These are phyloP conservation scores for Drosophila meridionalis DNA, from an alignment of 2,888 invertebrate species.

Conservation along the genomic window DNA sequence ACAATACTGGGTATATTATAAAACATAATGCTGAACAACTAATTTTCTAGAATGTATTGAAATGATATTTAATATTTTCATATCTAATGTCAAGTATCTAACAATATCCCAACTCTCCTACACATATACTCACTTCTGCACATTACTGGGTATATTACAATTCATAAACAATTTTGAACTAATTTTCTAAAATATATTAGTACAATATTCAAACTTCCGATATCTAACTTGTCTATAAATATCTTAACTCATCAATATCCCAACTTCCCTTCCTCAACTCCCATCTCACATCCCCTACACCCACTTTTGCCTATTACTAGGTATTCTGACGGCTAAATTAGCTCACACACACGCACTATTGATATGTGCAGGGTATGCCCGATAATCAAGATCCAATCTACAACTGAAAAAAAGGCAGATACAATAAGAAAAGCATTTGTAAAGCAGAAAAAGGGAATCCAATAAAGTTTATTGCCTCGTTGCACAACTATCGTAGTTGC, in stretches of 20 bases:
- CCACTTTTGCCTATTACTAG: background rate
- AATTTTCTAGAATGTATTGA: background rate
- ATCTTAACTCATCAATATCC: background rate
- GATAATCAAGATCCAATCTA: slow-evolving; percentile 1
- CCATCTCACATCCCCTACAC: background rate
- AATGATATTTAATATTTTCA: no score
- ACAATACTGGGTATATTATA: background rate
- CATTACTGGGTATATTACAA: no score
- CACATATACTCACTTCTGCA: no score
- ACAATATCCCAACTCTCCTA: no score
- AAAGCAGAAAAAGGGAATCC: slow-evolving; percentile 28
- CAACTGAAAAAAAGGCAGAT: background rate
- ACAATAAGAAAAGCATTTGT: slow-evolving; percentile 18
- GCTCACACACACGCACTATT: background rate
- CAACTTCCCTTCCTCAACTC: background rate
- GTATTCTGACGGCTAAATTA: background rate
- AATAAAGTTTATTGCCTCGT: slow-evolving; percentile 66
- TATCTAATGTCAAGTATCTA: no score
- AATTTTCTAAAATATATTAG: background rate
- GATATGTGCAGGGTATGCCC: background rate
- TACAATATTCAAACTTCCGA: background rate
- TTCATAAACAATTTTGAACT: background rate
- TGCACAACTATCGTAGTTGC: slow-evolving; percentile 57
- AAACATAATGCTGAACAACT: background rate
- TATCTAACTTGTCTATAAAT: background rate